Evolutionary conservation across 1,140 invertebrate genomes (phyloP).

Genomic region (Eufriesea mexicana): DNA sequence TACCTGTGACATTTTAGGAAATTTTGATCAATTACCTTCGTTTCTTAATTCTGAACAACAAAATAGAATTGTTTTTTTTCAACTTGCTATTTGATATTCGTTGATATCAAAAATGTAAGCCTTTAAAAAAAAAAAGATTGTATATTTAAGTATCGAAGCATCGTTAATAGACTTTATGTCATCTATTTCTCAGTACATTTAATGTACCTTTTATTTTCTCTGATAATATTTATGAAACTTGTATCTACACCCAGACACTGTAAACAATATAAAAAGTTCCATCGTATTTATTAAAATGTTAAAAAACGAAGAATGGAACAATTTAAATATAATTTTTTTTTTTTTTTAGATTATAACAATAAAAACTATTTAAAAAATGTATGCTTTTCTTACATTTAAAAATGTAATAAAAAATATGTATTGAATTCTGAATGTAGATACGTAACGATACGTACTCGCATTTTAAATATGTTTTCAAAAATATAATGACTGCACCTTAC

Average conservation of each 20-base stretch:
- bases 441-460: slow-evolving; percentile 23
- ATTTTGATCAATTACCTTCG: slow-evolving; percentile 1
- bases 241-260: slow-evolving; percentile 32
- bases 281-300: not conserved
- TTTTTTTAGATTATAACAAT: not conserved
- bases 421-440: slow-evolving; percentile 30
- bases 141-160: slow-evolving; percentile 45
- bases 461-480: slow-evolving; percentile 23
- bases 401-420: slow-evolving; percentile 5
- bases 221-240: slow-evolving; percentile 17
- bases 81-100: slow-evolving; percentile 9
- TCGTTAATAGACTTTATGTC: slow-evolving; percentile 10
- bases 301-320: not conserved
- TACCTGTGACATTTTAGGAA: not conserved
- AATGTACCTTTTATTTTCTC: slow-evolving; percentile 9
- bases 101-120: slow-evolving; percentile 4
- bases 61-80: not conserved
- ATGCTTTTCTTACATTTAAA: not conserved
- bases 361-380: not conserved
- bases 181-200: not conserved
- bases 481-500: slow-evolving; percentile 40
- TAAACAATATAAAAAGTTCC: slow-evolving; percentile 3
- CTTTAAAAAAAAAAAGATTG: slow-evolving; percentile 12
- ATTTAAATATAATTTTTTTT: slow-evolving; percentile 5
- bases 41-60: slow-evolving; percentile 8